Evolutionary conservation across 2,888 invertebrate species (phyloP).

Genomic region (Rhamphomyia laevipes): DNA sequence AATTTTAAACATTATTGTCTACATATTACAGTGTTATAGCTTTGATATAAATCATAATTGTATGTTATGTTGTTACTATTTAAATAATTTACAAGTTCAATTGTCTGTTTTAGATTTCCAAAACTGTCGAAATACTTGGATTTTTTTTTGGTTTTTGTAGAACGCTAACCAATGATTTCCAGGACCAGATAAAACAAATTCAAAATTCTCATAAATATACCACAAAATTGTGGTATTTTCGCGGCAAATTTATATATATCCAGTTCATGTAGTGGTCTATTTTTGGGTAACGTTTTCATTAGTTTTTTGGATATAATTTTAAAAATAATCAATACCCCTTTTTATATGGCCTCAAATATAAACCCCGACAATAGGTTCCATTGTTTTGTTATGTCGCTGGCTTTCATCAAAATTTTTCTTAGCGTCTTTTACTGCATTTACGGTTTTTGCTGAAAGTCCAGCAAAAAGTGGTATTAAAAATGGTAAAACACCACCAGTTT

Average conservation of each 20-base stretch:
- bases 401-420: too few relatives aligned
- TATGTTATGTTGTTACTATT: constrained; percentile 13
- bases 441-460: constrained; percentile 24
- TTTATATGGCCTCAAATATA: constrained; percentile 22
- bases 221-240: constrained; percentile 17
- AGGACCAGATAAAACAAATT: constrained; percentile 7
- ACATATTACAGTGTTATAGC: constrained; percentile 18
- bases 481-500: constrained; percentile 21
- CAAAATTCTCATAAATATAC: constrained; percentile 23
- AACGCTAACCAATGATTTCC: too few relatives aligned
- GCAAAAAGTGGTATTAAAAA: constrained; percentile 23
- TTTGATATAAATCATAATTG: constrained; percentile 20
- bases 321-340: constrained; percentile 19
- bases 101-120: constrained; percentile 23
- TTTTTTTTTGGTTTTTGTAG: too few relatives aligned
- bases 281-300: background rate
- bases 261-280: background rate
- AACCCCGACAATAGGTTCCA: too few relatives aligned
- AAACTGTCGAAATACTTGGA: too few relatives aligned
- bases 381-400: too few relatives aligned
- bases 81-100: constrained; percentile 20
- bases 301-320: constrained; percentile 11
- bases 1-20: constrained; percentile 23
- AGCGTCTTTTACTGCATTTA: too few relatives aligned
- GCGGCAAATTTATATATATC: too few relatives aligned